Conservation (phyloP, 2,888 invertebrate genomes). For the Tenthredo livida region DNA sequence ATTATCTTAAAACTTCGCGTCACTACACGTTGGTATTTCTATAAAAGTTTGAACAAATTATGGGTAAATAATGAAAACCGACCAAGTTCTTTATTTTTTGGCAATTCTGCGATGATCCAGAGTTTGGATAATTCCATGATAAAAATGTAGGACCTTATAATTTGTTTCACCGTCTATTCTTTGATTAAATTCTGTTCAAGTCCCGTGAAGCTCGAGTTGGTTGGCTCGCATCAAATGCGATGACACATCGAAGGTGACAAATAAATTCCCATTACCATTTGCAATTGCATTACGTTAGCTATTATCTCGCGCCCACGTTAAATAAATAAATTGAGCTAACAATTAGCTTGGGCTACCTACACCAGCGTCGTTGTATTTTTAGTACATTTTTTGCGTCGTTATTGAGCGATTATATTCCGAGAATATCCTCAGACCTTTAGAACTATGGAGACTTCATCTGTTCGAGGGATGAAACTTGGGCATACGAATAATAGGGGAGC, state of each 20-base stretch:
- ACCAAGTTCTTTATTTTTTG: neutral
- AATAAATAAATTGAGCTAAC: slow-evolving; percentile 8
- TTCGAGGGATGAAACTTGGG: neutral
- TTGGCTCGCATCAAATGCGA: slow-evolving; percentile 4
- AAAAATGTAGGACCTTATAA: neutral
- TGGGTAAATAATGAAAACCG: neutral
- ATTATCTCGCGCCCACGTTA: slow-evolving; percentile 21
- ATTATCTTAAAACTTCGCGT: too few species aligned
- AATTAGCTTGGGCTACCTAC: neutral
- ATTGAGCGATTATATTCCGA: neutral
- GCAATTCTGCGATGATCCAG: neutral
- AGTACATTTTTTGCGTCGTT: neutral
- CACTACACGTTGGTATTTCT: too few species aligned
- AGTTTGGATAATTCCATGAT: neutral
- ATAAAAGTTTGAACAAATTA: too few species aligned
- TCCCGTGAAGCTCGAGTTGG: neutral
- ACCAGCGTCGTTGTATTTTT: neutral
- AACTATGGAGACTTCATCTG: neutral
- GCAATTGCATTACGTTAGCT: neutral
- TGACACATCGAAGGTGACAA: slow-evolving; percentile 35
- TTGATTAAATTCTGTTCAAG: neutral
- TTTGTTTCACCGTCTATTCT: neutral
- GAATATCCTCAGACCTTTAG: neutral
- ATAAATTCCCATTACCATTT: slow-evolving; percentile 30
- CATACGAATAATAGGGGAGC: neutral